phyloP scores from a whole-genome alignment of 2,888 invertebrate genomes.

The Acanthopleura granulata region DNA sequence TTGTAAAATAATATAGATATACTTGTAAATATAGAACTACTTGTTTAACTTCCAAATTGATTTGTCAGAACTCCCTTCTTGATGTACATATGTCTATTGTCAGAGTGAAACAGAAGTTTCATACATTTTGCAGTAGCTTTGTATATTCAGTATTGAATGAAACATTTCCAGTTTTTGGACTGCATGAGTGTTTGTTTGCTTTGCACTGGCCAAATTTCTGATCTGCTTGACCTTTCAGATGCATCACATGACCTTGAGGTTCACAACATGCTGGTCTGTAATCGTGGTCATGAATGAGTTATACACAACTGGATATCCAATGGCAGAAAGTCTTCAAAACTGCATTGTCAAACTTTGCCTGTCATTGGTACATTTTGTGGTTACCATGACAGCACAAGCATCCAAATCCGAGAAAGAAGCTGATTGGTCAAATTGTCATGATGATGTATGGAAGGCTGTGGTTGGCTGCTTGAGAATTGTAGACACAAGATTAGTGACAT shows the following conservation, averaged over 20 bases:
- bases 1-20: too few relatives aligned
- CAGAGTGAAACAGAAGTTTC: too few relatives aligned
- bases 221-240: neutral
- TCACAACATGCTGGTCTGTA: neutral
- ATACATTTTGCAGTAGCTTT: too few relatives aligned
- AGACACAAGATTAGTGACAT: too few relatives aligned
- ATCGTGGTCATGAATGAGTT: neutral
- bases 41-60: too few relatives aligned
- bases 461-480: neutral
- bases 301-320: neutral
- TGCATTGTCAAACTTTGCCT: neutral
- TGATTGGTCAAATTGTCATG: neutral
- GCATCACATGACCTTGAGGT: neutral
- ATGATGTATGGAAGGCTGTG: neutral
- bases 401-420: neutral
- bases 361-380: neutral
- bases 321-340: neutral
- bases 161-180: too few relatives aligned
- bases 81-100: too few relatives aligned
- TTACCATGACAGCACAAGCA: neutral
- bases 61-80: too few relatives aligned
- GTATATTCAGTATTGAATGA: too few relatives aligned
- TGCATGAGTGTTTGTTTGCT: too few relatives aligned
- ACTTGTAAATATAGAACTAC: too few relatives aligned
- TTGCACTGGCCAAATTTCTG: too few relatives aligned